Base-by-base conservation (phyloP, 2,888 invertebrate species). In the Xylocampa areola region DNA sequence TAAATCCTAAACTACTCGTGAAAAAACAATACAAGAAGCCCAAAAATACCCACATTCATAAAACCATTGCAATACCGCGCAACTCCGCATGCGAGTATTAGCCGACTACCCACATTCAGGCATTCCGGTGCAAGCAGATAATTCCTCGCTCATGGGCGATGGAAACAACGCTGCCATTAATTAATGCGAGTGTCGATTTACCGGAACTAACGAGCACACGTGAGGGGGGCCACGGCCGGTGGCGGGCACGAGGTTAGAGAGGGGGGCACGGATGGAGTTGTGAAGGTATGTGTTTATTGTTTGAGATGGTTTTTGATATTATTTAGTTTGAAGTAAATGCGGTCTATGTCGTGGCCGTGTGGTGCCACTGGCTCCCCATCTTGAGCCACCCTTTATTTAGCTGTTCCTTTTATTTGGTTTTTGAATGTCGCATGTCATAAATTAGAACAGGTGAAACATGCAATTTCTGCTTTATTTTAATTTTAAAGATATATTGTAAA, bases 161-260 rank as follows among this genome's bases (percentile, higher is more conserved):
- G 27, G 49, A 51, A 52, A 71, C 61, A 63, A 47, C 41, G 65
- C 49, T 14, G 37, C 45, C 50, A 47, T 50, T 72, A 68, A 70
- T 72, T 53, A 60, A 45, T 44, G 40, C 49, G 40, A 68, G 73
- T 72, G 73, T 70, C 68, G 68, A 68, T 58, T 70, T 72, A 68
- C 61, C 37, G 51, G 68, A 52, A 49, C 57, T 69, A 69, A 69
- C 62, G 68, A 58, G 61, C 62, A 47, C 64, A 68, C 54, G 69
- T 63, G 69, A 65, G 45, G 25, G 29, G 36, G 17, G 25, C 61
- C 23, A 8, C 11, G 13, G 19, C 21, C 33, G 33, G 19, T 0
- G 25, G 43, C 19, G 14, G 68, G 36, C 17, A 11, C 25, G 2
- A 1, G 29, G 0, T n/a, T 8, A 17, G 17, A 13, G 6, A 8